A percentile compares a stretch with the other conserved stretches of the same genome.
Evolutionary conservation across 2,888 invertebrate species (phyloP).

Genomic region (Protodeltote pygarga): DNA sequence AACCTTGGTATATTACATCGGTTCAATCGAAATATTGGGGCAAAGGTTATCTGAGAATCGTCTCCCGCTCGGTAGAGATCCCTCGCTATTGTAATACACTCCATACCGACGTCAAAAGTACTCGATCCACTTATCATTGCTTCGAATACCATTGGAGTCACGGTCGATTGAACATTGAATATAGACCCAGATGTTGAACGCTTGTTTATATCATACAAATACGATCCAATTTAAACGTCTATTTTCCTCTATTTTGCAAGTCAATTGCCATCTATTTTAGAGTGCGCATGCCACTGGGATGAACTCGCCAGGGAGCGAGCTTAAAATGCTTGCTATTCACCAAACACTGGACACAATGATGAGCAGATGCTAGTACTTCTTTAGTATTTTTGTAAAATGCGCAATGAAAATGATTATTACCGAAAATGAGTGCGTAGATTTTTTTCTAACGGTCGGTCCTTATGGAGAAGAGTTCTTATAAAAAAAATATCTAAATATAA

Average conservation of each 20-base stretch:
- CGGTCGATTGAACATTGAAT: conserved; percentile 72
- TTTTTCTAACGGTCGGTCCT: too few species aligned
- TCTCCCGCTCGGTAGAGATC: conserved; percentile 48
- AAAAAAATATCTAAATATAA: too few species aligned
- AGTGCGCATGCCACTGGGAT: too few species aligned
- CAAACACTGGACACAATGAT: too few species aligned
- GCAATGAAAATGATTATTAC: too few species aligned
- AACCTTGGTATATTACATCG: conserved; percentile 75
- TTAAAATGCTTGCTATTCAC: too few species aligned
- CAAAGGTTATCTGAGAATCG: conserved; percentile 74
- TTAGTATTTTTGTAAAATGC: too few species aligned
- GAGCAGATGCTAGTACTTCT: too few species aligned
- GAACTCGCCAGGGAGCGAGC: too few species aligned
- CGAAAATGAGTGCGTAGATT: too few species aligned
- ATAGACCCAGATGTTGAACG: conserved; percentile 61
- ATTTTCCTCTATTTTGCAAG: conserved; percentile 17
- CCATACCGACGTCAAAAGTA: conserved; percentile 67
- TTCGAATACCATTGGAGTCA: conserved; percentile 74
- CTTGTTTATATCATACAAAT: conserved; percentile 51
- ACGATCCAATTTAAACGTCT: conserved; percentile 29
- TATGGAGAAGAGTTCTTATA: too few species aligned
- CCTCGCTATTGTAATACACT: conserved; percentile 60
- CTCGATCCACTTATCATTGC: conserved; percentile 67
- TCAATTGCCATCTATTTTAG: conserved; percentile 26
- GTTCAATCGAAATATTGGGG: conserved; percentile 79